Percentiles rank a stretch among this genome's conserved stretches.
phyloP scores from a whole-genome alignment of 1,140 invertebrate species.

The Trichonephila clavipes region DNA sequence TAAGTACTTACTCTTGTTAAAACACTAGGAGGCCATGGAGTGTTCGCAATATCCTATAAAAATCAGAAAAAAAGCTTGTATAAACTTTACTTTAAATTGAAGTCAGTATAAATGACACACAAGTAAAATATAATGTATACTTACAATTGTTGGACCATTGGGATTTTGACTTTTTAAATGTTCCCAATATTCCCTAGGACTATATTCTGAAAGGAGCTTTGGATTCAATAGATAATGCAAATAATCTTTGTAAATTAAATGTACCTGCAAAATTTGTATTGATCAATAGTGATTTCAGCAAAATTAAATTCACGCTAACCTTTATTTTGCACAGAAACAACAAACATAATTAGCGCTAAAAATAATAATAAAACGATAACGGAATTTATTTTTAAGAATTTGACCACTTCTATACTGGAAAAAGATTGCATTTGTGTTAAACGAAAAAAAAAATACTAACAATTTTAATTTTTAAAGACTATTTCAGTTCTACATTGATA shows the following conservation, averaged over 20 bases:
- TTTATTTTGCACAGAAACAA: no score
- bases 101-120: neutral
- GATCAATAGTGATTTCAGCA: neutral
- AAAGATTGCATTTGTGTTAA: neutral
- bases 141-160: conserved; percentile 63
- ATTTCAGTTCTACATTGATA: no score
- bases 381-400: neutral
- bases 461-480: no score
- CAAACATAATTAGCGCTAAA: no score
- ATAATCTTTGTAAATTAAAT: conserved; percentile 86
- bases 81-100: neutral
- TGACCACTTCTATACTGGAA: neutral
- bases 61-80: neutral
- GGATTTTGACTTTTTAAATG: conserved; percentile 78
- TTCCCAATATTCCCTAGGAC: conserved; percentile 89
- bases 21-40: conserved; percentile 43
- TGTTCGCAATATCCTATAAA: conserved; percentile 51
- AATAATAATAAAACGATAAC: neutral
- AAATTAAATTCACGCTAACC: neutral
- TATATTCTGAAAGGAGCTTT: conserved; percentile 81
- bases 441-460: neutral
- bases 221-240: conserved; percentile 85
- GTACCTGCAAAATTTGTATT: conserved; percentile 81
- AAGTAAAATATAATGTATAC: neutral
- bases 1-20: conserved; percentile 46